A percentile compares a stretch with the other conserved stretches of the same genome.
Conservation (phyloP, 2,888 invertebrate species). For the Drosophila antonietae region DNA sequence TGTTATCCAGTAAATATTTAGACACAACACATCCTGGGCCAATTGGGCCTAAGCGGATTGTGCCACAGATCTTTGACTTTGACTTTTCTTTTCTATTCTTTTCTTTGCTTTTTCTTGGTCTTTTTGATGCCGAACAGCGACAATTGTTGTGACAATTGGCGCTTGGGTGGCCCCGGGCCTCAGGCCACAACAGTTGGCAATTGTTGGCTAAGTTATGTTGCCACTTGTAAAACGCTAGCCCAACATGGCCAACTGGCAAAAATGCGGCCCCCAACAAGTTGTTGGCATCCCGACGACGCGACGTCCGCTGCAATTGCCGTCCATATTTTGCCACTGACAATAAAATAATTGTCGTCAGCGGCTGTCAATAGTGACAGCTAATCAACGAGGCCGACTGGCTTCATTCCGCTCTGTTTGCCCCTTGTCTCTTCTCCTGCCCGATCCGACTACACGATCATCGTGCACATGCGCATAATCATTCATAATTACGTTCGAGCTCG, state of each 20-base stretch:
- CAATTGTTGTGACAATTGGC: conserved; percentile 65
- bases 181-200: conserved; percentile 10
- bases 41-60: conserved; percentile 52
- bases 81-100: background rate
- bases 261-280: conserved; percentile 66
- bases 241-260: conserved; percentile 58
- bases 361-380: conserved; percentile 79
- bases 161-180: conserved; percentile 66
- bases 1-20: conserved; percentile 65
- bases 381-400: conserved; percentile 53
- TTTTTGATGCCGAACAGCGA: conserved; percentile 22
- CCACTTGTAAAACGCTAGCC: conserved; percentile 75
- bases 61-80: conserved; percentile 51
- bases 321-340: conserved; percentile 41
- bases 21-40: conserved; percentile 46
- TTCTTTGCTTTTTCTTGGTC: no score
- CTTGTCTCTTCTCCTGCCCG: background rate
- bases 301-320: conserved; percentile 38
- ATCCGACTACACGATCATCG: conserved; percentile 49
- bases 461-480: conserved; percentile 73
- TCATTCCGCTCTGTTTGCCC: conserved; percentile 5
- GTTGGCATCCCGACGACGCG: conserved; percentile 60
- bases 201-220: conserved; percentile 60
- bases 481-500: conserved; percentile 62
- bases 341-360: conserved; percentile 53